Conservation (phyloP, 92 coral and sea anemone genomes). For the Parazoanthus swiftii region DNA sequence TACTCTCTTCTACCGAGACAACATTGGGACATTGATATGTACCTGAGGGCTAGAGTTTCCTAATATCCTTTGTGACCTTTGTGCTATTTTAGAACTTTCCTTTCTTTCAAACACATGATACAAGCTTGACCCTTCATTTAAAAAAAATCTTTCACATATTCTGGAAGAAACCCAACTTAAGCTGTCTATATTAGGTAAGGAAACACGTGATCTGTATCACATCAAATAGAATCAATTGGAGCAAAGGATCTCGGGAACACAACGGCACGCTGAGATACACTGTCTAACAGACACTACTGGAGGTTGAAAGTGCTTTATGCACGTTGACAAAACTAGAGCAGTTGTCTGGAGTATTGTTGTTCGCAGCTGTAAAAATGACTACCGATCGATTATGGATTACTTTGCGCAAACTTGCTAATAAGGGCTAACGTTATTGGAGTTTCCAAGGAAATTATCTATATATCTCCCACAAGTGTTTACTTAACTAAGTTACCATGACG, state of each 20-base stretch:
- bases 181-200: conserved; percentile 9
- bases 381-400: conserved; percentile 20
- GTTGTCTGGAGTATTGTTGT: background rate
- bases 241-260: conserved; percentile 27
- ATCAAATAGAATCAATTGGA: background rate
- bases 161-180: background rate
- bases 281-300: background rate
- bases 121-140: background rate
- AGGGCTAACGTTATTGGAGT: conserved; percentile 30
- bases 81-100: background rate
- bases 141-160: background rate
- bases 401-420: background rate
- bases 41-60: conserved; percentile 16
- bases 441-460: conserved; percentile 42
- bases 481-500: conserved; percentile 39
- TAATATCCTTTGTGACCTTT: conserved; percentile 1
- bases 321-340: background rate
- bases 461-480: conserved; percentile 46
- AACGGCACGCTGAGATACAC: background rate
- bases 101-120: background rate
- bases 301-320: conserved; percentile 13
- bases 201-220: conserved; percentile 31
- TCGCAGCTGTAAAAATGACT: conserved; percentile 23
- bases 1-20: background rate
- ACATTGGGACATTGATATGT: background rate